Base-by-base conservation (phyloP, 2,888 invertebrate species). In the Zhengitettix transpicula region DNA sequence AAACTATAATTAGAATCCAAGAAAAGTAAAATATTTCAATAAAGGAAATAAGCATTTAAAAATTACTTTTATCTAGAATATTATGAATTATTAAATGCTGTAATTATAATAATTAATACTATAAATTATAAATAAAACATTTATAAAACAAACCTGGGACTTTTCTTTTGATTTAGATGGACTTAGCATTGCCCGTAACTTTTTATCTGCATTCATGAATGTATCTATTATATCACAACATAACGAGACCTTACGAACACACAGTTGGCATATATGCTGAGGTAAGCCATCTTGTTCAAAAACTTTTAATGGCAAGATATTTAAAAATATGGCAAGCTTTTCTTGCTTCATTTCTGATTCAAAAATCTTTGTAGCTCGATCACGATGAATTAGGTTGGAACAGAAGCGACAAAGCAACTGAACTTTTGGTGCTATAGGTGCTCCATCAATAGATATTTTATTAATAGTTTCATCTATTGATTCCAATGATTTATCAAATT, bases 201-300 rank as follows among this genome's bases (percentile, higher is more conserved):
- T 56, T 17, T 52, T 57, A 47, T 60, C 57, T 11, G 60, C 57
- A 8, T 40, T 17, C 28, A 57, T 7, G 28, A 60, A 60, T n/a
- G 16, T n/a, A 10, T 10, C 47, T 9, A 57, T 60, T 9, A 53
- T 57, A n/a, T 42, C 52, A 42, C 42, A 42, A 40, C 60, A 60
- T 11, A 42, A 51, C 11, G 56, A 41, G 14, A 60, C 42, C 52
- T 57, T 57, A 9, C 16, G 16, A 14, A 60, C 14, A 53, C 60
- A 60, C 10, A 51, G 14, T 12, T 40, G 14, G 40, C 60, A 60
- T 1, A 57, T 57, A 16, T 57, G 52, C 15, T 60, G 60, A 53
- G 60, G 60, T 17, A 60, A 42, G 42, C 60, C 60, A 42, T 60
- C 60, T 41, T 60, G 52, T 14, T n/a, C 14, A 47, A 47, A 12